Evolutionary conservation across 2,888 invertebrate genomes (phyloP).

Genomic region (Ptilodon capucinus): DNA sequence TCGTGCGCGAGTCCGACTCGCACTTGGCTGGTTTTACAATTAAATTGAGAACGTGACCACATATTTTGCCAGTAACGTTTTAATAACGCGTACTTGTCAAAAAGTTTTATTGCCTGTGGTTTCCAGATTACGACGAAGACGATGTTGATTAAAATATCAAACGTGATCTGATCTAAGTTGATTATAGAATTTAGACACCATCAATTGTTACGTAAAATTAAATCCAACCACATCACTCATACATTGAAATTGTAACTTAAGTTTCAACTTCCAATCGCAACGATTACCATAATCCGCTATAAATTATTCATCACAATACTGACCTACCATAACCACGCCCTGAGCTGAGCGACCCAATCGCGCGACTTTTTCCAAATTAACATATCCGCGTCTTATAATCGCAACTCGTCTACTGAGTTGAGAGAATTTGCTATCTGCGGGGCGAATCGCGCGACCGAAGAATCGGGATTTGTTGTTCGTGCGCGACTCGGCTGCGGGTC

Average conservation of each 20-base stretch:
- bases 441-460: slow-evolving; percentile 48
- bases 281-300: slow-evolving; percentile 53
- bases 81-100: no score
- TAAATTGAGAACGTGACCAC: no score
- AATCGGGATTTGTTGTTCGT: slow-evolving; percentile 59
- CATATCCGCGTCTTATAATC: slow-evolving; percentile 69
- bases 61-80: no score
- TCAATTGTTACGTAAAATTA: neutral
- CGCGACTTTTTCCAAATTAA: slow-evolving; percentile 64
- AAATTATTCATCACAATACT: slow-evolving; percentile 51
- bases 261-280: neutral
- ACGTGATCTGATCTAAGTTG: no score
- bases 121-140: no score
- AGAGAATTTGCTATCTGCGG: slow-evolving; percentile 70
- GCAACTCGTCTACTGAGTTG: slow-evolving; percentile 40
- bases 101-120: no score
- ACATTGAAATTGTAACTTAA: neutral
- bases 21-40: no score
- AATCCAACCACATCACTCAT: neutral
- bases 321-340: slow-evolving; percentile 49
- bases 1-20: no score
- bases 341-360: slow-evolving; percentile 32
- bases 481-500: slow-evolving; percentile 50
- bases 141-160: no score
- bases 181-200: neutral